Percentiles rank a stretch among this genome's conserved stretches.
Evolutionary conservation across 2,797 vertebrate genomes (phyloP).

Genomic region (Leuciscus waleckii): DNA sequence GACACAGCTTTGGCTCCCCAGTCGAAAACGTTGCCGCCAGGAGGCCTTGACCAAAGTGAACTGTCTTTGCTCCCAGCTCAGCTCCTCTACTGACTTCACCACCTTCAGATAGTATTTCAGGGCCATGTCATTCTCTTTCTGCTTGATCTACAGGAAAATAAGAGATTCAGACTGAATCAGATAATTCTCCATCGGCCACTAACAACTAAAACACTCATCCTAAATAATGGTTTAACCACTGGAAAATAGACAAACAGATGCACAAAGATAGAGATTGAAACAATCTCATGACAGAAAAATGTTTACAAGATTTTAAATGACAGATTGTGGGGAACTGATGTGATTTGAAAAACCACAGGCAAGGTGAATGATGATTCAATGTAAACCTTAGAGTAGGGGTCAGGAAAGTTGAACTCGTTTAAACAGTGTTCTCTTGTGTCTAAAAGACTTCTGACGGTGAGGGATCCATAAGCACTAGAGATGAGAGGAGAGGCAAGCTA

Average conservation of each 20-base stretch:
- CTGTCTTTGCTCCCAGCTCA: conserved; percentile 95
- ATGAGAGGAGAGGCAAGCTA: conserved; percentile 73
- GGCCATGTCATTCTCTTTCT: conserved; percentile 92
- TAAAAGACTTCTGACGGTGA: conserved; percentile 96
- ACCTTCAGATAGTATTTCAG: conserved; percentile 91
- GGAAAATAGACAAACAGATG: neutral
- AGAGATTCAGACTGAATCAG: neutral
- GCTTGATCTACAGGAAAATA: conserved; percentile 86
- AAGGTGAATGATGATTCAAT: conserved; percentile 49
- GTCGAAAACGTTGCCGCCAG: conserved; percentile 97
- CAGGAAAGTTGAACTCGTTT: conserved; percentile 98
- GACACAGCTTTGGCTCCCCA: conserved; percentile 99
- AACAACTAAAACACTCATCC: neutral
- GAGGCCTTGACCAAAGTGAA: conserved; percentile 92
- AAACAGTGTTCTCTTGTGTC: conserved; percentile 98
- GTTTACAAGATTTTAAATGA: neutral
- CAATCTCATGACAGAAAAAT: conserved; percentile 6
- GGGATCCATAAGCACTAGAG: conserved; percentile 93
- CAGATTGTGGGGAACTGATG: neutral
- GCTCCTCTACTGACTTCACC: conserved; percentile 85
- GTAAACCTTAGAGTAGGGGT: conserved; percentile 97
- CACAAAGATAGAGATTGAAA: neutral
- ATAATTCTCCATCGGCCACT: neutral
- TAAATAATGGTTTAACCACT: neutral
- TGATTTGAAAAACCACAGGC: conserved; percentile 10